Base-by-base conservation (phyloP, 2,888 invertebrate species). In the Aspidiotus destructor region DNA sequence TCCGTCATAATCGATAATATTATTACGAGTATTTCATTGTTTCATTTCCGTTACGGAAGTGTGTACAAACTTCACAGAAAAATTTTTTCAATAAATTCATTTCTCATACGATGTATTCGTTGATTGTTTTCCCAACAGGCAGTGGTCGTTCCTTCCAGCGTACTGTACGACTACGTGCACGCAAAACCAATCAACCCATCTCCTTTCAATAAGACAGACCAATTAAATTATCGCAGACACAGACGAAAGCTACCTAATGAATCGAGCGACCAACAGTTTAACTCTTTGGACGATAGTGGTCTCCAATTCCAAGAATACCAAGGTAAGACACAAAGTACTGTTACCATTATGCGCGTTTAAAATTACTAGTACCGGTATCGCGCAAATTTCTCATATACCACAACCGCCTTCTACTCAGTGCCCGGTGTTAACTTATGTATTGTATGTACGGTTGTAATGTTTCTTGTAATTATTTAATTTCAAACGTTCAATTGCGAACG, bases 251-350 rank as follows among this genome's bases (percentile, higher is more conserved):
- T 67, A n/a, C 67, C 48, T 15, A 17, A 55, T 28, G 67, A 67
- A 48, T 67, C 67, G 42, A 67, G 60, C 17, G 67, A 67, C 41
- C 67, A 28, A 28, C 28, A 67, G 48, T 15, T 44, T 16, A 67
- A 67, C 40, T 42, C 58, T n/a, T 44, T 67, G 11, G 67, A 67
- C 48, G 57, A 55, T 17, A 44, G 58, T 52, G 67, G 60, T 60
- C 42, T 58, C 13, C 60, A 57, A 28, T 60, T 58, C 15, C 67
- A 67, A 15, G 67, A 67, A 48, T 67, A 67, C 44, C 67, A 67
- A 67, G 67, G 67, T 67, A 58, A 44, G 15, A 11, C 11, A 15
- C 16, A 40, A 15, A 28, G 28, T 28, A 28, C 28, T 3, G 28
- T 28, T 28, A 28, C 28, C 5, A 28, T 28, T 28, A 28, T 28